Evolutionary conservation across 2,888 invertebrate species (phyloP).

Genomic region (Lasius fuliginosus): DNA sequence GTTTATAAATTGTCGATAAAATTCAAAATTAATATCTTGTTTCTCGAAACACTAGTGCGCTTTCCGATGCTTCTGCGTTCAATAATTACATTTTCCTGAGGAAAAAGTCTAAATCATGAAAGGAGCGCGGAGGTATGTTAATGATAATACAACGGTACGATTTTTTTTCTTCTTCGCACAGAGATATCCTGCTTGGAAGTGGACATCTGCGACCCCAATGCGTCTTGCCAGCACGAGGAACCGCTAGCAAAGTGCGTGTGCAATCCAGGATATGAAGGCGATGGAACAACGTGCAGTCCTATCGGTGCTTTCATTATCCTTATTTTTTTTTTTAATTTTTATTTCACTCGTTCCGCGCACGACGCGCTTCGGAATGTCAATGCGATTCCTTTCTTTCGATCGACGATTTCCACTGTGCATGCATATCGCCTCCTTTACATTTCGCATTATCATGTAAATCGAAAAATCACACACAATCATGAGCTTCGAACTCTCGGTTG

Average conservation of each 20-base stretch:
- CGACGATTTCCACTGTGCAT: not conserved
- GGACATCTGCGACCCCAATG: slow-evolving; percentile 91
- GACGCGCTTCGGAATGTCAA: slow-evolving; percentile 35
- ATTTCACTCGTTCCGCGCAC: slow-evolving; percentile 20
- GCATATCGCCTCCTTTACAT: slow-evolving; percentile 44
- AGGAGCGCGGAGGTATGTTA: slow-evolving; percentile 33
- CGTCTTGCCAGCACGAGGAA: slow-evolving; percentile 91
- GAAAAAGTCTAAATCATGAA: slow-evolving; percentile 22
- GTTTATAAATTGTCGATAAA: not conserved
- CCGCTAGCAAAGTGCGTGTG: slow-evolving; percentile 92
- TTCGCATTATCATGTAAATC: slow-evolving; percentile 39
- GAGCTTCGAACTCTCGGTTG: not conserved
- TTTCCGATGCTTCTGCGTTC: not conserved
- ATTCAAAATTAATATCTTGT: not conserved
- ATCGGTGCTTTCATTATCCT: slow-evolving; percentile 86
- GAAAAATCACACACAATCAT: slow-evolving; percentile 1
- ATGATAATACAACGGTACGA: slow-evolving; percentile 8
- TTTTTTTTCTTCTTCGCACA: slow-evolving; percentile 70
- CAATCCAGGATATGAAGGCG: slow-evolving; percentile 93
- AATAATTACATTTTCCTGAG: slow-evolving; percentile 2
- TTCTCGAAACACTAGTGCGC: not conserved
- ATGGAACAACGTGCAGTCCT: slow-evolving; percentile 92
- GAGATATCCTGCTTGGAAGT: slow-evolving; percentile 88
- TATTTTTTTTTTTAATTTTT: slow-evolving; percentile 46
- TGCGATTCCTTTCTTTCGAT: slow-evolving; percentile 24